Evolutionary conservation across 2,888 invertebrate species (phyloP), one percentile per base, ranked within the genome.

Genomic region (Erpobdella octoculata): DNA sequence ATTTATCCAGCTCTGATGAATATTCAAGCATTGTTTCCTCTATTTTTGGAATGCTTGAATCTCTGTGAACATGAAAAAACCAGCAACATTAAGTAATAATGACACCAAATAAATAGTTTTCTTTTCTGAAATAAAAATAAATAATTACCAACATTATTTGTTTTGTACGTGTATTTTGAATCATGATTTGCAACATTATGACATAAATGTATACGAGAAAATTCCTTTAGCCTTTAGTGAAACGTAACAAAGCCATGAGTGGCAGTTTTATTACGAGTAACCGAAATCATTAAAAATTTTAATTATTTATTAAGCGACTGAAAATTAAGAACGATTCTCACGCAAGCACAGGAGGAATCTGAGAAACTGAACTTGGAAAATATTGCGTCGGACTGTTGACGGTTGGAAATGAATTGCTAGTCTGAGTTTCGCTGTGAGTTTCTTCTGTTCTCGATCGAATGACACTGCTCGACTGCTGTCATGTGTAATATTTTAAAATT

Each of bases 11-110:
- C 81, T 82, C 89, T 78, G 83, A 74, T 48, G 78, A 82, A 73
- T 87, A 86, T 70, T 87, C 86, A 37, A 85, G 84, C 78, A 90
- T 85, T 28, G 93, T 89, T 1, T 89, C 88, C 65, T 94, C 93
- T 73, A 95, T 84, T 0, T 89, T 88, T 0, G 94, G 94, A 82
- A 95, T 93, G 8, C 93, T 93, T 72, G 90, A 88, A 80, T 95
- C 94, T 12, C 92, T 92, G 82, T 9, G 76, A 18, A 21, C 12
- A 9, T 31, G 12, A 31, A 31, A 31, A 8, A 62, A 21, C 21
- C n/a, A n/a, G n/a, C n/a, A n/a, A n/a, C n/a, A n/a, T n/a, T n/a
- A n/a, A n/a, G n/a, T n/a, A n/a, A n/a, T n/a, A n/a, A n/a, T n/a
- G n/a, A n/a, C n/a, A n/a, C n/a, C n/a, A n/a, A n/a, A n/a, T n/a